A percentile compares a stretch with the other conserved stretches of the same genome.
These are phyloP conservation scores for Mobula birostris DNA, from an alignment of 2,113 vertebrate genomes.

Conservation along the genomic window DNA sequence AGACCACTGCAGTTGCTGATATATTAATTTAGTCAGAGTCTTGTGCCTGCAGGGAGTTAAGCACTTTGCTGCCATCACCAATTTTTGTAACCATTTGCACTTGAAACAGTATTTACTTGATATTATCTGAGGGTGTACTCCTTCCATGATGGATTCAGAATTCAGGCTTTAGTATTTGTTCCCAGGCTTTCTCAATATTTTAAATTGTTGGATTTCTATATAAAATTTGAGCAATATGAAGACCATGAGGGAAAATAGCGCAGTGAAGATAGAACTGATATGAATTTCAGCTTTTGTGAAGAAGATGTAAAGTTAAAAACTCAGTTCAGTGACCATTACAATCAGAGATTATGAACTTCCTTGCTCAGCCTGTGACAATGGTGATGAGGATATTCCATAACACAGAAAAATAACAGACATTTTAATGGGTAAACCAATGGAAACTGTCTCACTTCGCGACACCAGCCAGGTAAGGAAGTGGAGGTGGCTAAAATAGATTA, in stretches of 20 bases:
- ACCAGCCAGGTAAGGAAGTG: neutral
- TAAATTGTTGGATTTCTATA: neutral
- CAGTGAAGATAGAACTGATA: too few relatives aligned
- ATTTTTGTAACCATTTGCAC: slow-evolving; percentile 45
- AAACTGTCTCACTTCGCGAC: neutral
- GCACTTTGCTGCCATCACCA: slow-evolving; percentile 43
- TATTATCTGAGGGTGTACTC: slow-evolving; percentile 46
- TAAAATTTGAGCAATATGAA: too few relatives aligned
- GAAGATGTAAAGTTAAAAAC: neutral
- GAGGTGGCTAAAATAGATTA: neutral
- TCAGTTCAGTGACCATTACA: neutral
- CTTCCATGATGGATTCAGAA: slow-evolving; percentile 41
- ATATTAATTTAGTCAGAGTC: slow-evolving; percentile 55
- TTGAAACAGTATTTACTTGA: slow-evolving; percentile 40
- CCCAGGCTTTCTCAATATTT: neutral
- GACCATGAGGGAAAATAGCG: too few relatives aligned
- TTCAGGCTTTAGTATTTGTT: slow-evolving; percentile 29
- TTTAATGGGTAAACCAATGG: neutral
- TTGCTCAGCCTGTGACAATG: neutral
- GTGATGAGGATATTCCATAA: neutral
- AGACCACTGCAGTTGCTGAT: slow-evolving; percentile 42
- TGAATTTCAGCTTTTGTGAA: neutral
- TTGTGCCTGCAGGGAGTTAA: slow-evolving; percentile 46
- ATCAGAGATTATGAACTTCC: neutral
- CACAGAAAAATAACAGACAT: neutral